Conservation (phyloP, 2,113 vertebrate species). For the Grallaria varia region DNA sequence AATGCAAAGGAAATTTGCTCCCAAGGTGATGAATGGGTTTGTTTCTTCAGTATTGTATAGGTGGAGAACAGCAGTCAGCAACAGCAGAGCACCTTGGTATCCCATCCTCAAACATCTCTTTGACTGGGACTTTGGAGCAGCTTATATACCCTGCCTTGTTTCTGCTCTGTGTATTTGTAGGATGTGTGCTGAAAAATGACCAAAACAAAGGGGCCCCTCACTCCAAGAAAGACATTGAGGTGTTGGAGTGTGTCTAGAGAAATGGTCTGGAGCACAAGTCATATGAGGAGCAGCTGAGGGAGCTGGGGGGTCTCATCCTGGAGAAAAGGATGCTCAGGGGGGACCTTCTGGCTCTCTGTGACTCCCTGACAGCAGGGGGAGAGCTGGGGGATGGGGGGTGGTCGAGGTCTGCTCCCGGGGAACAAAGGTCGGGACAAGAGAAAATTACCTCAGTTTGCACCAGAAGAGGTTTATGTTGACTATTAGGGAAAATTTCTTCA, state of each 20-base stretch:
- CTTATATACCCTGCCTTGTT: fast-evolving
- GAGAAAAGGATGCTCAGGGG: background rate
- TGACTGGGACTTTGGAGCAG: background rate
- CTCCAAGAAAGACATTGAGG: fast-evolving
- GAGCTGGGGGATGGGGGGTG: too few relatives aligned
- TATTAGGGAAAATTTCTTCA: background rate
- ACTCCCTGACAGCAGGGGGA: background rate
- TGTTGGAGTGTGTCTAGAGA: background rate
- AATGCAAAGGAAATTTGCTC: background rate
- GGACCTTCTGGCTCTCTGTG: background rate
- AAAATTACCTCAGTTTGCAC: fast-evolving
- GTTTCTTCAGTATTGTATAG: background rate
- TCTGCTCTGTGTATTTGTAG: background rate
- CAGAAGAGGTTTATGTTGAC: fast-evolving
- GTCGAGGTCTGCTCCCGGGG: background rate
- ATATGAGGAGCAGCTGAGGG: background rate
- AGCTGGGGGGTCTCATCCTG: background rate
- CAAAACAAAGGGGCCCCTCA: background rate
- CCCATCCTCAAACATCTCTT: background rate
- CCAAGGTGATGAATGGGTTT: background rate
- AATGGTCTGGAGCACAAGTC: background rate
- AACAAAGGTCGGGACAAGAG: background rate
- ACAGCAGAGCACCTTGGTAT: fast-evolving
- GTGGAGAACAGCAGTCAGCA: background rate
- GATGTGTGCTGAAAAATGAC: background rate